Evolutionary conservation across 2,113 vertebrate genomes (phyloP).

Genomic region (Scalopus aquaticus): DNA sequence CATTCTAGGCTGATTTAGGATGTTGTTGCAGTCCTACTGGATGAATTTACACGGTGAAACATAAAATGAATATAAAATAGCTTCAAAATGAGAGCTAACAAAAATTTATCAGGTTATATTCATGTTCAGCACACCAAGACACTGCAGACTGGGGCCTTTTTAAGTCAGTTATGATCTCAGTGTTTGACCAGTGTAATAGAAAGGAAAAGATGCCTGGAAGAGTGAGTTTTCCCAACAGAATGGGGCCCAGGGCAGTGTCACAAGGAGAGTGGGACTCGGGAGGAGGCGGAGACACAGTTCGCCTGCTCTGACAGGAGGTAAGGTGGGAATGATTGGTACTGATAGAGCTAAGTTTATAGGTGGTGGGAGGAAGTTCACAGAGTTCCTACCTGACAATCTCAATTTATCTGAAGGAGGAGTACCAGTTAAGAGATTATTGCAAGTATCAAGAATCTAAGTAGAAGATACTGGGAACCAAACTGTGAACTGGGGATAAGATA

Average conservation of each 20-base stretch:
- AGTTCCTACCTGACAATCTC: constrained; percentile 66
- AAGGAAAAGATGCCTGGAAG: background rate
- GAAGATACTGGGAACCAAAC: constrained; percentile 17
- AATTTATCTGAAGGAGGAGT: constrained; percentile 63
- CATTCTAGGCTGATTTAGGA: too few relatives aligned
- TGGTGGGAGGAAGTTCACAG: constrained; percentile 74
- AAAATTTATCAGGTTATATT: too few relatives aligned
- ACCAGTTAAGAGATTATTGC: constrained; percentile 44
- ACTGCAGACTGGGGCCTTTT: too few relatives aligned
- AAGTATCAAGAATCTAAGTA: background rate
- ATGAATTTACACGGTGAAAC: too few relatives aligned
- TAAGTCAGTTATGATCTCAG: too few relatives aligned
- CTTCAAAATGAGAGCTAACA: too few relatives aligned
- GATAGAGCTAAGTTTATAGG: constrained; percentile 62
- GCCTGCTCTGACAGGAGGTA: constrained; percentile 32
- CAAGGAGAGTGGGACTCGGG: background rate
- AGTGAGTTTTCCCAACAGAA: background rate
- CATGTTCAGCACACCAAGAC: too few relatives aligned
- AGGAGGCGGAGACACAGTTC: background rate
- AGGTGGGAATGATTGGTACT: constrained; percentile 26
- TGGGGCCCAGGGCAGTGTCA: background rate
- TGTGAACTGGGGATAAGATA: background rate
- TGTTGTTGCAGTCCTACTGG: too few relatives aligned
- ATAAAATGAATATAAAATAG: too few relatives aligned
- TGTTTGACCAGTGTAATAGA: too few relatives aligned